phyloP scores from a whole-genome alignment of 2,888 invertebrate genomes.

The Salpingus planirostris region DNA sequence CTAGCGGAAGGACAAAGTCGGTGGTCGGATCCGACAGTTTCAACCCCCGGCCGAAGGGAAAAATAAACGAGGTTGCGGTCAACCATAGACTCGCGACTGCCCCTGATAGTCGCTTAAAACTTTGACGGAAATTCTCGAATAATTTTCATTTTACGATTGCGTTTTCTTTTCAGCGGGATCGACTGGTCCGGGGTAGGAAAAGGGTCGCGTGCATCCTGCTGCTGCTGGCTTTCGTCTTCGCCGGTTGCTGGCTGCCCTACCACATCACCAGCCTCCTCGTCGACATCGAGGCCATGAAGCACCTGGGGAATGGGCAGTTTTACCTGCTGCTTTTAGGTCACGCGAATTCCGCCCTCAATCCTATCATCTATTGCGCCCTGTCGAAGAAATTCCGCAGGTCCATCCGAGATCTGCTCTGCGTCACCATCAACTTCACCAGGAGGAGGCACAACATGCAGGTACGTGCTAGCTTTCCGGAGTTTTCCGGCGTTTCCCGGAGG shows the following conservation, averaged over 20 bases:
- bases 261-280: constrained; percentile 58
- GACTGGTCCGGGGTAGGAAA: constrained; percentile 60
- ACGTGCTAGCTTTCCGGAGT: too few species aligned
- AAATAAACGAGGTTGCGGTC: too few species aligned
- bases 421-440: constrained; percentile 28
- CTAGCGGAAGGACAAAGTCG: too few species aligned
- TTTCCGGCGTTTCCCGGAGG: too few species aligned
- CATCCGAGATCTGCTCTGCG: constrained; percentile 47
- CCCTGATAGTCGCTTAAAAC: too few species aligned
- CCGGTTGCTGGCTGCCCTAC: constrained; percentile 71
- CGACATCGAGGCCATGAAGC: constrained; percentile 44
- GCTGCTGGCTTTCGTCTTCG: constrained; percentile 63
- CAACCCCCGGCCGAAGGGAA: too few species aligned
- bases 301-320: constrained; percentile 40
- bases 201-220: constrained; percentile 68
- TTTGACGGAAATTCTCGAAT: too few species aligned
- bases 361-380: constrained; percentile 67
- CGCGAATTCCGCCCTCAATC: constrained; percentile 68
- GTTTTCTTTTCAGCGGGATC: constrained; percentile 43
- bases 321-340: constrained; percentile 66
- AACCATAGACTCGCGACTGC: too few species aligned
- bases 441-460: constrained; percentile 22
- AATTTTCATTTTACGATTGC: too few species aligned
- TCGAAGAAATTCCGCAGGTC: constrained; percentile 64
- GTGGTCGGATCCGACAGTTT: too few species aligned